Percentiles rank a stretch among this genome's conserved stretches.
Conservation (phyloP, 2,113 vertebrate genomes). For the Gobio gobio region DNA sequence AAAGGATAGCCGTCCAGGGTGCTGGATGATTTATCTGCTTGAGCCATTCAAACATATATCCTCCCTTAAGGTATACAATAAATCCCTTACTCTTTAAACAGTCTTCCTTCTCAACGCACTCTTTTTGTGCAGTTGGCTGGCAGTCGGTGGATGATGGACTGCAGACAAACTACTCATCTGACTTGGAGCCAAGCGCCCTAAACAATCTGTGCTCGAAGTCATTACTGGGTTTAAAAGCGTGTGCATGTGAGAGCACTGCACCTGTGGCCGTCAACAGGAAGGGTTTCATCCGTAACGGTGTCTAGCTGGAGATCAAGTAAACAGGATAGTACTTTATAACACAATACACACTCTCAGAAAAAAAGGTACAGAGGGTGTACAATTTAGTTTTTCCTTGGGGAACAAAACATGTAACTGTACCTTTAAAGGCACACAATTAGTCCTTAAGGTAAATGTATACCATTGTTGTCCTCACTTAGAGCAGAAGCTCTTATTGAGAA, state of each 20-base stretch:
- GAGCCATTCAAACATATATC: background rate
- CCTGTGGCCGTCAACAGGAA: slow-evolving; percentile 1
- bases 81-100: slow-evolving; percentile 16
- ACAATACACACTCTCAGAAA: too few relatives aligned
- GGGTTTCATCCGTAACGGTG: background rate
- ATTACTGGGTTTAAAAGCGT: background rate
- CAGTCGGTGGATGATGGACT: background rate
- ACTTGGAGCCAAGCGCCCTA: slow-evolving; percentile 6
- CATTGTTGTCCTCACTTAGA: too few relatives aligned
- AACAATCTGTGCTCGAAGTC: slow-evolving; percentile 11
- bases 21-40: slow-evolving; percentile 7
- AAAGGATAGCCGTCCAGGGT: slow-evolving; percentile 28
- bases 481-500: too few relatives aligned
- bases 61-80: slow-evolving; percentile 52
- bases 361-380: too few relatives aligned
- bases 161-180: slow-evolving; percentile 24
- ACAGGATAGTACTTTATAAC: background rate
- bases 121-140: background rate
- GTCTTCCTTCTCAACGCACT: background rate
- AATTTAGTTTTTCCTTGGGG: too few relatives aligned
- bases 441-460: too few relatives aligned
- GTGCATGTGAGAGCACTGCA: background rate
- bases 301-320: background rate
- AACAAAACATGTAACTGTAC: too few relatives aligned
- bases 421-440: too few relatives aligned